Conservation (phyloP, 2,113 vertebrate genomes). For the Bubalus kerabau region DNA sequence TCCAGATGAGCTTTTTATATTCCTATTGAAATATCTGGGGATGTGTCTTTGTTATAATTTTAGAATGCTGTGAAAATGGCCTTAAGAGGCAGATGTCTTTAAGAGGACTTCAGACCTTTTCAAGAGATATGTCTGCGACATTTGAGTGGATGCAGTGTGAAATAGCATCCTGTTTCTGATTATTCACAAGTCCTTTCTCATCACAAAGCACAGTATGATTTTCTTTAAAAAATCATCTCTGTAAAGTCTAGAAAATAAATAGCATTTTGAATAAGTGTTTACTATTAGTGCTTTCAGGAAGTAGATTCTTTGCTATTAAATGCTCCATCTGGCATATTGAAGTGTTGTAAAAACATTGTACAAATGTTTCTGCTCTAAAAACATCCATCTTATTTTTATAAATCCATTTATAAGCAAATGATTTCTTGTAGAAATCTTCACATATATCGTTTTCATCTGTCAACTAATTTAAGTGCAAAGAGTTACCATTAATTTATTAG, state of each 20-base stretch:
- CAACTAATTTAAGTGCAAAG: background rate
- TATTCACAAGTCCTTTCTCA: slow-evolving; percentile 52
- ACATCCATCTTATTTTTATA: background rate
- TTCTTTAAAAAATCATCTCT: slow-evolving; percentile 53
- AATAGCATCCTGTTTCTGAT: slow-evolving; percentile 46
- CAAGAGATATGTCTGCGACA: slow-evolving; percentile 34
- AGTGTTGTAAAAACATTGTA: background rate
- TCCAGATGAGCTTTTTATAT: background rate
- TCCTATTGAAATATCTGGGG: background rate
- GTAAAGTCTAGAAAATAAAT: slow-evolving; percentile 38
- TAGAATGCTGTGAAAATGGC: slow-evolving; percentile 50
- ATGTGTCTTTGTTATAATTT: slow-evolving; percentile 5
- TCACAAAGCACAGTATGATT: slow-evolving; percentile 51
- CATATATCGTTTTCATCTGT: background rate
- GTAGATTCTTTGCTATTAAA: background rate
- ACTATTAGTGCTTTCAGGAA: background rate
- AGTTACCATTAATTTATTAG: background rate
- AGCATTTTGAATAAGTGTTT: slow-evolving; percentile 5
- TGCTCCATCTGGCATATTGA: background rate
- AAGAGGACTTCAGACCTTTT: slow-evolving; percentile 55
- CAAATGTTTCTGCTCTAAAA: background rate
- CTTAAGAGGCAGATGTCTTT: slow-evolving; percentile 63
- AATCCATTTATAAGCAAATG: background rate
- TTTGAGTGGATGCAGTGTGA: slow-evolving; percentile 53
- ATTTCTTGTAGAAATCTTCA: background rate